Conservation (phyloP, 2,797 vertebrate genomes). For the Danio kyathit region DNA sequence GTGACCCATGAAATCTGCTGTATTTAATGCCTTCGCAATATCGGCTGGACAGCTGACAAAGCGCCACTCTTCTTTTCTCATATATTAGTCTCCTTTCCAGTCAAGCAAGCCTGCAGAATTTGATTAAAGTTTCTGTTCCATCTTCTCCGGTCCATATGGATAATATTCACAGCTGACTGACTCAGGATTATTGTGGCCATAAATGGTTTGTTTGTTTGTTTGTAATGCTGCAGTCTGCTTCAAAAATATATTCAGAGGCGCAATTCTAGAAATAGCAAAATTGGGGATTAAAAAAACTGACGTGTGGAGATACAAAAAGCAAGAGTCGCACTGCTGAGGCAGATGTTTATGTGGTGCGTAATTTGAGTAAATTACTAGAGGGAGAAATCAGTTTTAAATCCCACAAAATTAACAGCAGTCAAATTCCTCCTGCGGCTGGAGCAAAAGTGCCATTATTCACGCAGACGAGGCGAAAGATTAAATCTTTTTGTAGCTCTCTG, state of each 20-base stretch:
- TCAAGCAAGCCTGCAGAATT: conserved; percentile 35
- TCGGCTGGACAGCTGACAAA: conserved; percentile 44
- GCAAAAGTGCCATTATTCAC: background rate
- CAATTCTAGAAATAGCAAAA: conserved; percentile 8
- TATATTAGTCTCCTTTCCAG: conserved; percentile 38
- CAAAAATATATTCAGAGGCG: conserved; percentile 16
- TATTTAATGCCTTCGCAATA: conserved; percentile 41
- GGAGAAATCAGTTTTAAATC: conserved; percentile 28
- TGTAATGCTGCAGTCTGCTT: background rate
- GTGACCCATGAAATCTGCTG: conserved; percentile 38
- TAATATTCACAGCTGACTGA: conserved; percentile 36
- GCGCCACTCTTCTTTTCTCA: conserved; percentile 17
- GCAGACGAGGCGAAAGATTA: conserved; percentile 21
- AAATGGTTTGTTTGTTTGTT: conserved; percentile 28
- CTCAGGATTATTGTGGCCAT: conserved; percentile 41
- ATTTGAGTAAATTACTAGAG: conserved; percentile 38
- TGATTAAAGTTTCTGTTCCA: conserved; percentile 35
- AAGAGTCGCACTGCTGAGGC: background rate
- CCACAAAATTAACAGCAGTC: conserved; percentile 15
- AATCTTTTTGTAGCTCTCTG: background rate
- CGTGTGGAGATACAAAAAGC: background rate
- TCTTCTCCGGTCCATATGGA: conserved; percentile 37
- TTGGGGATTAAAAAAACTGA: background rate
- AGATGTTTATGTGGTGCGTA: conserved; percentile 20
- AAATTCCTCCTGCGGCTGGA: conserved; percentile 4